These are phyloP conservation scores for Hestina assimilis DNA, from an alignment of 1,140 invertebrate genomes.

Conservation along the genomic window DNA sequence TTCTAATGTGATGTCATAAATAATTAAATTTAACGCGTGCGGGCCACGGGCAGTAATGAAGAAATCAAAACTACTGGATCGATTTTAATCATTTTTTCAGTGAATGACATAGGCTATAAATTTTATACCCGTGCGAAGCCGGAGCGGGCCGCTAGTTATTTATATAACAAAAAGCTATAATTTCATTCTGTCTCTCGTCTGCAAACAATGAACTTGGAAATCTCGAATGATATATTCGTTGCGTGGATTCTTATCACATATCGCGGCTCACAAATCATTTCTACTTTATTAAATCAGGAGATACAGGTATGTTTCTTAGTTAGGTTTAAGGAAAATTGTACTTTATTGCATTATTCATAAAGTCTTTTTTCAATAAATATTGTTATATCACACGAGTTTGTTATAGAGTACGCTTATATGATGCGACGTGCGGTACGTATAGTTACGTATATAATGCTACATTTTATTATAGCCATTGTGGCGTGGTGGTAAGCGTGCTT, in stretches of 20 bases:
- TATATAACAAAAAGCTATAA: no score
- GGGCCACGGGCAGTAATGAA: no score
- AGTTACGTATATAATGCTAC: not conserved
- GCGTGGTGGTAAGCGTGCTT: no score
- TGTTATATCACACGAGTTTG: not conserved
- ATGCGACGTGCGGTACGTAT: not conserved
- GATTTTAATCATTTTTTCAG: no score
- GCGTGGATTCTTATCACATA: constrained; percentile 20
- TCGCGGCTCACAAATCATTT: constrained; percentile 26
- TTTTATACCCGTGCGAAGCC: no score
- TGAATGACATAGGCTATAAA: no score
- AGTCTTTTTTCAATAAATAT: not conserved
- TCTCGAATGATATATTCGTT: constrained; percentile 18
- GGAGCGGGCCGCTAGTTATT: no score
- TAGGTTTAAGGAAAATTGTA: not conserved
- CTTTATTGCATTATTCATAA: not conserved
- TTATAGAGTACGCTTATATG: constrained; percentile 2
- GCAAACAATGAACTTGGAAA: not conserved
- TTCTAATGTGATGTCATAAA: no score
- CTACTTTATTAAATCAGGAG: constrained; percentile 27
- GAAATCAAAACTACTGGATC: no score
- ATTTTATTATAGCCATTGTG: no score
- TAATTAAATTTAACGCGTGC: no score
- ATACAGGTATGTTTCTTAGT: constrained; percentile 2
- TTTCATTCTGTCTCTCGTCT: not conserved